phyloP scores from a whole-genome alignment of 2,113 vertebrate species.

The Tinamus guttatus region DNA sequence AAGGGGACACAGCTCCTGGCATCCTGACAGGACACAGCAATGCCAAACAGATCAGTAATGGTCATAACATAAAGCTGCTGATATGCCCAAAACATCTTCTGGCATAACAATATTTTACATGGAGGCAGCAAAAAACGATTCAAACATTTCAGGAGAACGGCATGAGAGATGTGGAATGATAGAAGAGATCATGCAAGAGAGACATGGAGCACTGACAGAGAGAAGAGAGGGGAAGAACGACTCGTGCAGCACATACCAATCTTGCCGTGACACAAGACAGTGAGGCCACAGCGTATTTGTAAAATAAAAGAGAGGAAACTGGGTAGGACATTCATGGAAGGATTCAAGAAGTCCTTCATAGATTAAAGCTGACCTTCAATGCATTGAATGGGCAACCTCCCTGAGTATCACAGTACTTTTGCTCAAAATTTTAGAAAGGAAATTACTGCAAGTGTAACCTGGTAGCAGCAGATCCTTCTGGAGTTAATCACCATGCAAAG shows the following conservation, averaged over 20 bases:
- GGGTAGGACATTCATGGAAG: rapidly evolving
- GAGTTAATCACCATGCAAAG: not conserved
- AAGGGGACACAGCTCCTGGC: not conserved
- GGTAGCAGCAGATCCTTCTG: not conserved
- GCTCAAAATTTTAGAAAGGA: not conserved
- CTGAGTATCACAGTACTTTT: not conserved
- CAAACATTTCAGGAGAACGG: not conserved
- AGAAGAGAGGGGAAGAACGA: not conserved
- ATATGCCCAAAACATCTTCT: not conserved
- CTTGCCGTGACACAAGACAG: not conserved
- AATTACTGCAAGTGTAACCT: not conserved
- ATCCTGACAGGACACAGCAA: not conserved
- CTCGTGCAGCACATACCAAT: not conserved
- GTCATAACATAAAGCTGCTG: not conserved
- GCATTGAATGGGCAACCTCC: not conserved
- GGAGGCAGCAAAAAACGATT: not conserved
- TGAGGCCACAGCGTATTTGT: not conserved
- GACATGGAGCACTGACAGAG: not conserved
- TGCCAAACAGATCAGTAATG: not conserved
- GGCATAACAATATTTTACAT: not conserved
- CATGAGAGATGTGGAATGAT: not conserved
- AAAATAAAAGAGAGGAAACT: not conserved
- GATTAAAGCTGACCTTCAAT: not conserved
- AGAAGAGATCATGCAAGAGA: not conserved
- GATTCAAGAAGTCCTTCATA: not conserved